These are phyloP conservation scores for Thalassoma bifasciatum DNA, from an alignment of 2,113 vertebrate species.

Conservation along the genomic window DNA sequence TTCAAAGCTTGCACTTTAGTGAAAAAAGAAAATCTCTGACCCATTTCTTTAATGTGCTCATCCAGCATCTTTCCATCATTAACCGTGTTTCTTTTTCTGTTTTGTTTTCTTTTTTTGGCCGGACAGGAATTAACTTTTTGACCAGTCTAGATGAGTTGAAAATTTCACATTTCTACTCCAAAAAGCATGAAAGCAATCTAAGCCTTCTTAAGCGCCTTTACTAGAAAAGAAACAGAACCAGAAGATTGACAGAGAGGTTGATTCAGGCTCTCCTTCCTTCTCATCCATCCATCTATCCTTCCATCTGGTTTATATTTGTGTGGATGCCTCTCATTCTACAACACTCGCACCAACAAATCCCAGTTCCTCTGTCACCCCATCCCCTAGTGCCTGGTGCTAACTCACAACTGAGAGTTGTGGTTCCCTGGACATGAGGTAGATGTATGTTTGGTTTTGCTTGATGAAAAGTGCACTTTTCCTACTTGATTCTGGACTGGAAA, in stretches of 20 bases:
- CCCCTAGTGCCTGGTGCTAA: constrained; percentile 48
- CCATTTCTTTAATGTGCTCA: background rate
- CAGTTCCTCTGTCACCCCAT: constrained; percentile 33
- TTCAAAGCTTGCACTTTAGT: background rate
- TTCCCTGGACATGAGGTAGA: constrained; percentile 50
- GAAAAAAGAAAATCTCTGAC: background rate
- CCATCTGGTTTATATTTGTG: constrained; percentile 79
- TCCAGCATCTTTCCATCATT: background rate
- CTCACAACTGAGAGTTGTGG: constrained; percentile 29
- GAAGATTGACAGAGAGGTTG: constrained; percentile 41
- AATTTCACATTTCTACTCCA: constrained; percentile 7
- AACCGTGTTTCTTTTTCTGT: background rate
- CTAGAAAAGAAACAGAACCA: constrained; percentile 18
- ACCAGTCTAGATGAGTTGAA: constrained; percentile 27
- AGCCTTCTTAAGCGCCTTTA: background rate
- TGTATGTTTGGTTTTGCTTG: constrained; percentile 28
- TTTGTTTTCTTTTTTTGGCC: too few species aligned
- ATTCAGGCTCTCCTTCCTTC: constrained; percentile 72
- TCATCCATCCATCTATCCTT: constrained; percentile 62
- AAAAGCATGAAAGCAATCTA: constrained; percentile 1
- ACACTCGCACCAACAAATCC: constrained; percentile 51
- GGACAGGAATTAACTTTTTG: background rate
- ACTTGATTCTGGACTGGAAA: constrained; percentile 23
- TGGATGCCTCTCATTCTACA: constrained; percentile 70
- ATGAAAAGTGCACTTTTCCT: constrained; percentile 4